These are phyloP conservation scores for Pygmarrhopalites habei DNA, from an alignment of 1,140 invertebrate species.

Conservation along the genomic window DNA sequence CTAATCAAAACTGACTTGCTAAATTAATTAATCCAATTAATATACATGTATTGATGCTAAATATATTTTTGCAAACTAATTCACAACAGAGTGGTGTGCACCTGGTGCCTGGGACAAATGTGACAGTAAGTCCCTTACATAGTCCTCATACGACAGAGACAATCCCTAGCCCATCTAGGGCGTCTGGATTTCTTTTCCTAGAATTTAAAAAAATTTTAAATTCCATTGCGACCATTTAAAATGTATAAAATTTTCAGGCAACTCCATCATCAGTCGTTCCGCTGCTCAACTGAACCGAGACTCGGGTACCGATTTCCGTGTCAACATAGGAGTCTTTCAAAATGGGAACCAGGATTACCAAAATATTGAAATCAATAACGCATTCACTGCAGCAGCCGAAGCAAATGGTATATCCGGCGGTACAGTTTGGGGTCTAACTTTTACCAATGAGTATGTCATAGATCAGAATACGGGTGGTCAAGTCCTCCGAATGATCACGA, in stretches of 20 bases:
- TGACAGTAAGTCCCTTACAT: too few relatives aligned
- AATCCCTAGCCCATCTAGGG: too few relatives aligned
- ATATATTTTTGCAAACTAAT: too few relatives aligned
- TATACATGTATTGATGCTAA: too few relatives aligned
- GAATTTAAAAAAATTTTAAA: too few relatives aligned
- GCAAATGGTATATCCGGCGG: constrained; percentile 28
- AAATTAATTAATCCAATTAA: too few relatives aligned
- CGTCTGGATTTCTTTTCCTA: too few relatives aligned
- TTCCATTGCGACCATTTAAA: too few relatives aligned
- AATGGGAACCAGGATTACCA: constrained; percentile 8
- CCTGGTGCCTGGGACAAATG: constrained; percentile 29
- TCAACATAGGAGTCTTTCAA: constrained; percentile 33
- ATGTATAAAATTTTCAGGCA: too few relatives aligned
- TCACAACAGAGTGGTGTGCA: constrained; percentile 27
- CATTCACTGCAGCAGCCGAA: constrained; percentile 29
- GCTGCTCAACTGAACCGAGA: constrained; percentile 31
- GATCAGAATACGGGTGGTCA: constrained; percentile 2
- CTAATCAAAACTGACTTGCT: too few relatives aligned
- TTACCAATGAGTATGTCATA: constrained; percentile 33
- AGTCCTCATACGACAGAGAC: too few relatives aligned
- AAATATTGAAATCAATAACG: constrained; percentile 32
- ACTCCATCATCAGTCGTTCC: constrained; percentile 30
- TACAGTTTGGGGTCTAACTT: constrained; percentile 32
- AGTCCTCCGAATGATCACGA: constrained; percentile 31
- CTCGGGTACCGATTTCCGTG: constrained; percentile 10